Evolutionary conservation across 2,888 invertebrate species (phyloP).

Genomic region (Archaeoteleia sp.): DNA sequence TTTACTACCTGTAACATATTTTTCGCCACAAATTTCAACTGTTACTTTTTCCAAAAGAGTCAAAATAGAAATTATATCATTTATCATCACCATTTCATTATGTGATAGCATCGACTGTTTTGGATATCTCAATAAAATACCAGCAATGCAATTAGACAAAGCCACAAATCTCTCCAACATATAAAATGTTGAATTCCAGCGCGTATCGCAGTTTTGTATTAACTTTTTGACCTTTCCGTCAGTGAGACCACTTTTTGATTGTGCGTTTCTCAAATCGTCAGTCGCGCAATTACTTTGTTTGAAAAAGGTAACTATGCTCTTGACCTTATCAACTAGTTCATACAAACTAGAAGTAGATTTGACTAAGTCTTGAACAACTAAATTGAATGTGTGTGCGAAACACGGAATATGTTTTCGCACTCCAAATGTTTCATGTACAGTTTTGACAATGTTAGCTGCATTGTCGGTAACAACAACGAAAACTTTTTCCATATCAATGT

Average conservation of each 20-base stretch:
- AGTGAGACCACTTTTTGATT: too few species aligned
- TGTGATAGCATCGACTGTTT: too few species aligned
- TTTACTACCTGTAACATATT: conserved; percentile 9
- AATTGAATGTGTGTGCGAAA: conserved; percentile 37
- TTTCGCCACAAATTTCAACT: conserved; percentile 4
- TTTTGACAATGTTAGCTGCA: too few species aligned
- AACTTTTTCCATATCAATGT: conserved; percentile 24
- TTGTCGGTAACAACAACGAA: conserved; percentile 40
- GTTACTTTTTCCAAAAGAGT: conserved; percentile 12
- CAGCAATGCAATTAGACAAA: conserved; percentile 8
- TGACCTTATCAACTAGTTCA: too few species aligned
- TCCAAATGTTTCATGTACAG: too few species aligned
- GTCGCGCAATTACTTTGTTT: conserved; percentile 24
- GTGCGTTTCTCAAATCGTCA: too few species aligned
- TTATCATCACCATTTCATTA: too few species aligned
- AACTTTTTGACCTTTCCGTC: too few species aligned
- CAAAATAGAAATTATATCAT: too few species aligned
- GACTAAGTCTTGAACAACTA: too few species aligned
- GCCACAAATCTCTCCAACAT: conserved; percentile 30
- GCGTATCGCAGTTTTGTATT: conserved; percentile 19
- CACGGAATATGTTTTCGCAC: conserved; percentile 27
- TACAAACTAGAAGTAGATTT: too few species aligned
- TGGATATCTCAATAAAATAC: too few species aligned
- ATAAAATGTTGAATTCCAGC: conserved; percentile 38
- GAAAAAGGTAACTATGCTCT: conserved; percentile 42